Evolutionary conservation across 2,797 vertebrate species (phyloP).

Genomic region (Phaenicophaeus curvirostris): DNA sequence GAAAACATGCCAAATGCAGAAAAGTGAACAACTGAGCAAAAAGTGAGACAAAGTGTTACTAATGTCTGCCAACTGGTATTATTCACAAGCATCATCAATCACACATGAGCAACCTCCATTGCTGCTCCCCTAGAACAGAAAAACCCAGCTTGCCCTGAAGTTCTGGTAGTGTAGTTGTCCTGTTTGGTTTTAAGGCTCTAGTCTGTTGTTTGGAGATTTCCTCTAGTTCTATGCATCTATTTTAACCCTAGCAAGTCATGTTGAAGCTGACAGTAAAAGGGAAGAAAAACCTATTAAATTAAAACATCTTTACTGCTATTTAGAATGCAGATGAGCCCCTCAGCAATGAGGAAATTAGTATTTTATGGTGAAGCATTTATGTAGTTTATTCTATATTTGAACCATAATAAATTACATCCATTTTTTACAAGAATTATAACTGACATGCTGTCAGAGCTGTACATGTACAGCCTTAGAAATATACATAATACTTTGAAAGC

Average conservation of each 20-base stretch:
- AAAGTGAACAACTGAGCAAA: constrained; percentile 77
- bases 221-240: constrained; percentile 31
- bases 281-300: constrained; percentile 71
- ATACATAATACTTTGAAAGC: constrained; percentile 81
- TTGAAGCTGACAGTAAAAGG: constrained; percentile 28
- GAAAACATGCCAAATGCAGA: constrained; percentile 77
- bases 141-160: constrained; percentile 62
- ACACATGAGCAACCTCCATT: constrained; percentile 60
- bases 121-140: constrained; percentile 40
- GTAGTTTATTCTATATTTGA: constrained; percentile 77
- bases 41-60: constrained; percentile 80
- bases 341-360: constrained; percentile 76
- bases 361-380: constrained; percentile 71
- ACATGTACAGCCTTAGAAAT: constrained; percentile 74
- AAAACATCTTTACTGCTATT: constrained; percentile 65
- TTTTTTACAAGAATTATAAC: constrained; percentile 80
- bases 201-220: constrained; percentile 46
- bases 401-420: constrained; percentile 81
- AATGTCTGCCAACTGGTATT: constrained; percentile 80
- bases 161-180: constrained; percentile 36
- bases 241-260: constrained; percentile 71
- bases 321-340: constrained; percentile 72
- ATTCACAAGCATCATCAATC: constrained; percentile 75
- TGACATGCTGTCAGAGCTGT: constrained; percentile 81
- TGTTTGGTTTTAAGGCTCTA: constrained; percentile 63